These are phyloP conservation scores for Silurus lanzhouensis DNA, from an alignment of 2,797 vertebrate genomes.

Conservation along the genomic window DNA sequence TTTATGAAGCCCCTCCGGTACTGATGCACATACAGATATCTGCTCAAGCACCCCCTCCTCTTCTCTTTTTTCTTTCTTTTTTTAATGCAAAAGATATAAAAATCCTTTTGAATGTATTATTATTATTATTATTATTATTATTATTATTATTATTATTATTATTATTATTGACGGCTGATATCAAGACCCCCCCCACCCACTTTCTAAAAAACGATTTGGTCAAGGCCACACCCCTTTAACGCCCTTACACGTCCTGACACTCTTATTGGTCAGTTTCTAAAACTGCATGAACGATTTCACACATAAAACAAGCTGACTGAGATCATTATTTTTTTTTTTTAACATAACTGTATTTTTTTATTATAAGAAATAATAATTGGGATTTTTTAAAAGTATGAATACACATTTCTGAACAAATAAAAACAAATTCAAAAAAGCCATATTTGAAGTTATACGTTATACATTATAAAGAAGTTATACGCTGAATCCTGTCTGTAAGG, in stretches of 20 bases:
- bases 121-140: no score
- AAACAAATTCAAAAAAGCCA: no score
- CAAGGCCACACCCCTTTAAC: constrained; percentile 6
- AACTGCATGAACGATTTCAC: neutral
- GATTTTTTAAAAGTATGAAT: neutral
- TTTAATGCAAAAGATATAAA: no score
- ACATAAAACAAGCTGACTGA: neutral
- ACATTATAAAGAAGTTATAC: no score
- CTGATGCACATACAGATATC: constrained; percentile 13
- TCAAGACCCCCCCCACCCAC: no score
- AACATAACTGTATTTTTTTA: no score
- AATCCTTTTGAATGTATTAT: no score
- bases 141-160: neutral
- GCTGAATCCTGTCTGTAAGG: neutral
- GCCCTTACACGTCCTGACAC: neutral
- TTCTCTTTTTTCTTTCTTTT: no score
- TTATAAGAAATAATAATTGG: no score
- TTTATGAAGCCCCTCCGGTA: neutral
- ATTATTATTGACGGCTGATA: neutral
- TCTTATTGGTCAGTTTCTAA: constrained; percentile 17
- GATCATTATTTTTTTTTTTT: neutral
- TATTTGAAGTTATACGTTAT: no score
- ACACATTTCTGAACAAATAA: neutral
- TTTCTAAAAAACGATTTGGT: neutral
- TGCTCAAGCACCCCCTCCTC: neutral